Base-by-base conservation (phyloP, 2,888 invertebrate genomes). In the Aporophyla nigra region DNA sequence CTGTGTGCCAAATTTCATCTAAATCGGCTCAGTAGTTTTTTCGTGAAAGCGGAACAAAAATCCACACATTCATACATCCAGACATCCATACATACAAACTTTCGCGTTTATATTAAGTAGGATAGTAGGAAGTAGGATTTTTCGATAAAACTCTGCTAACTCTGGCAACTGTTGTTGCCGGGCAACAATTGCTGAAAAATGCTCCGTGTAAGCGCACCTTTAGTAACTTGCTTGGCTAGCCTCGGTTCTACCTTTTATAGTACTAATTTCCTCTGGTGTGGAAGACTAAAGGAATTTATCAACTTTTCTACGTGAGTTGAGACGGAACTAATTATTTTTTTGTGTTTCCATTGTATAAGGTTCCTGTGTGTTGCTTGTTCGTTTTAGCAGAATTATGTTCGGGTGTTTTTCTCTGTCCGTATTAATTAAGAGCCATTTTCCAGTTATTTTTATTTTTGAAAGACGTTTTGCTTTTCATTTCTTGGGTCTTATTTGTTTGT, bases 251-350 rank as follows among this genome's bases (percentile, higher is more conserved):
- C 63, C 71, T 80, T 78, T 78, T 76, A 76, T 71, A 82, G 76
- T 78, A 77, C 80, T 86, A 81, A 87, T 87, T 87, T 87, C 84
- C 80, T 86, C 54, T 63, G 61, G 56, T 61, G 67, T 75, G 63
- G n/a, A 61, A 80, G 56, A 71, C 82, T 80, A 76, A 68, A 86
- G 85, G 87, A 85, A 86, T 87, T 90, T 85, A 84, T 85, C 80
- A 91, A 91, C 85, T 90, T 87, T 87, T 86, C 85, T 84, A 86
- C 82, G 84, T 82, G 86, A 79, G 85, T 75, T 84, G 87, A 87
- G 86, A 87, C 86, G 87, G 88, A 90, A 91, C 87, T 84, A 92
- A 91, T 91, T 91, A 91, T 89, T 89, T 88, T 87, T 89, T 88
- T 88, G 84, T 88, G 83, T 85, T 85, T 79, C 80, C 58, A 80